Percentiles rank a stretch among this genome's conserved stretches.
These are phyloP conservation scores for Erithacus rubecula DNA, from an alignment of 2,797 vertebrate genomes.

Conservation along the genomic window DNA sequence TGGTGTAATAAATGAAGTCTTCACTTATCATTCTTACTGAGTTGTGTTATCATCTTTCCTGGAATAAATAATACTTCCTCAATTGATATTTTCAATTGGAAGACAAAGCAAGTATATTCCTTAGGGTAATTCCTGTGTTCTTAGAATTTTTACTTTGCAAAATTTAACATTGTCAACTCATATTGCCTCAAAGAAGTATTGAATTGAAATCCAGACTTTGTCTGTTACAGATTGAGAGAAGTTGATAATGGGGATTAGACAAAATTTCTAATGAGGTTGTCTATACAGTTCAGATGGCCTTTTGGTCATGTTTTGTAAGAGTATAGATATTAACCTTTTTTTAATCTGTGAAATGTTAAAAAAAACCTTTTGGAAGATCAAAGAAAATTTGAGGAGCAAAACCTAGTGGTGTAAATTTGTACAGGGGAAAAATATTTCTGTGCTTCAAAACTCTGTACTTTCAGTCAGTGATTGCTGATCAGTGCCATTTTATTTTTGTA, in stretches of 20 bases:
- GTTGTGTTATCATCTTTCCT: neutral
- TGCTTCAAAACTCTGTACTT: neutral
- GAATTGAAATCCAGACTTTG: neutral
- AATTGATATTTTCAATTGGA: neutral
- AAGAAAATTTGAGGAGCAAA: neutral
- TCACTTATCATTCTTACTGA: neutral
- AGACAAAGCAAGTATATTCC: neutral
- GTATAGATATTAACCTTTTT: neutral
- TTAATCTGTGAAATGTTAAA: neutral
- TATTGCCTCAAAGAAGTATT: neutral
- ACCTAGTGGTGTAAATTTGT: neutral
- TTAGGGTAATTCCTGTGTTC: neutral
- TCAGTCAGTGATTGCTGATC: neutral
- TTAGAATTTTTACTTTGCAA: neutral
- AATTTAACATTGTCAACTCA: neutral
- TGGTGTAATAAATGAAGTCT: neutral
- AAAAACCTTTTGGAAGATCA: neutral
- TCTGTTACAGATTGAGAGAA: neutral
- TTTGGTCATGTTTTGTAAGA: neutral
- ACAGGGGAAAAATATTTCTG: rapidly evolving
- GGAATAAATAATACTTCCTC: neutral
- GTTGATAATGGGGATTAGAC: neutral
- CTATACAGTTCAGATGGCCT: neutral
- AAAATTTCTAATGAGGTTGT: neutral
- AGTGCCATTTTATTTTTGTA: neutral